A percentile compares a stretch with the other conserved stretches of the same genome.
Conservation (phyloP, 2,797 vertebrate species). For the Craterocephalus amniculus region DNA sequence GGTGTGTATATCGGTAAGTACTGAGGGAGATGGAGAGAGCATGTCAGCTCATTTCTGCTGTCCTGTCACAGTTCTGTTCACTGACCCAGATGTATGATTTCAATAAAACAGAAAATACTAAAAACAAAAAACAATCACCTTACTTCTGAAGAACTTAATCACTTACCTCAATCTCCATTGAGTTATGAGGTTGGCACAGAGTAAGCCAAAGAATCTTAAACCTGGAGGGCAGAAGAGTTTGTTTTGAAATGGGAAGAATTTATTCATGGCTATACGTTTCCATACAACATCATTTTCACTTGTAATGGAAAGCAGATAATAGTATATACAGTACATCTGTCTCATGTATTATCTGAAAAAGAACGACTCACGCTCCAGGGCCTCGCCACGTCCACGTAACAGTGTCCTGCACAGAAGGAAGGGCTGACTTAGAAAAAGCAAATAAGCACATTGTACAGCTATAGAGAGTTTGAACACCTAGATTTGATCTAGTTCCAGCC, state of each 20-base stretch:
- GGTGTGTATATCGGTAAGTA: conserved; percentile 93
- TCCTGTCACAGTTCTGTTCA: not conserved
- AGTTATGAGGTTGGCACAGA: conserved; percentile 92
- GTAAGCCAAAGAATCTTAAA: conserved; percentile 95
- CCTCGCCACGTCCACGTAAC: conserved; percentile 95
- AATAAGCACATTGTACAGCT: not conserved
- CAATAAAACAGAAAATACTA: not conserved
- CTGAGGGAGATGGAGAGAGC: conserved; percentile 68
- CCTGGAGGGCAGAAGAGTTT: conserved; percentile 71
- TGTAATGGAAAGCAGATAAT: conserved; percentile 21
- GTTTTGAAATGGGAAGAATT: not conserved
- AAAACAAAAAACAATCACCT: not conserved
- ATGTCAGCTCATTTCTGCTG: not conserved
- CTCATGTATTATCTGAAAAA: conserved; percentile 5
- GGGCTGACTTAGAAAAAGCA: conserved; percentile 44
- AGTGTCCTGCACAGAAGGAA: conserved; percentile 85
- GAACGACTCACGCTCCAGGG: conserved; percentile 93
- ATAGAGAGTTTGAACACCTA: not conserved
- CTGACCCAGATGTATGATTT: not conserved
- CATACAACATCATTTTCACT: conserved; percentile 1
- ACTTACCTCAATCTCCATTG: conserved; percentile 94
- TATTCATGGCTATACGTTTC: not conserved
- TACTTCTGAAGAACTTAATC: not conserved
- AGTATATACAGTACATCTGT: too few species aligned
- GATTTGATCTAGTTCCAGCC: too few species aligned